Evolutionary conservation across 2,888 invertebrate species (phyloP), one percentile per base, ranked within the genome.

Genomic region (Ischnus inquisitorius): DNA sequence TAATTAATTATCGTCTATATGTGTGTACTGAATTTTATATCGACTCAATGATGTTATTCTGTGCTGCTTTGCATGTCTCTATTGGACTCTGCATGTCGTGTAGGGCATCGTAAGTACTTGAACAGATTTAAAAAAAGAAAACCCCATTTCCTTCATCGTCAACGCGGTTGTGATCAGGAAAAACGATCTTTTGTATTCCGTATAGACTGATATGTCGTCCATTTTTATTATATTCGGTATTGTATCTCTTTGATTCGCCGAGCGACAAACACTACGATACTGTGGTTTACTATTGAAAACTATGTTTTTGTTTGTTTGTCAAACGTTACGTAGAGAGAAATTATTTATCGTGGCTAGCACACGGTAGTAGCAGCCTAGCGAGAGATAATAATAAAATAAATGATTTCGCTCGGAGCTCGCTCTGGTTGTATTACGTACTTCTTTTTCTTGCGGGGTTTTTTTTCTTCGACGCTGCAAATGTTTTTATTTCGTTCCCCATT

Each of bases 41-140:
- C 91, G 89, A 93, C 89, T 92, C 88, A 91, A 92, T 90, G 89
- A 91, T 92, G 90, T 92, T 93, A 92, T 92, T 93, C 90, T 93
- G 91, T 93, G 92, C 92, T 93, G 93, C 93, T 93, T 93, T 92
- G 93, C 93, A 93, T 93, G 93, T 92, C 92, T 93, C 91, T 92
- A 93, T 93, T 92, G 93, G 93, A 93, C 90, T 92, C 93, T 93
- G 93, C 93, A 93, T 93, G 93, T 92, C 92, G 88, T 93, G 89
- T 93, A 93, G 93, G 92, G 91, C 92, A 92, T 93, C 93, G 93
- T 93, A 93, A 93, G 93, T 93, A 93, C 92, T 92, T 90, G 90
- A 88, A 88, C 81, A 81, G 76, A 85, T 76, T 60, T 81, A 90
- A 85, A 88, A 88, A 89, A 88, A 64, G 85, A 74, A 75, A 82